Percentiles rank a stretch among this genome's conserved stretches.
phyloP scores from a whole-genome alignment of 2,888 invertebrate species.

The Thymelicus lineola region DNA sequence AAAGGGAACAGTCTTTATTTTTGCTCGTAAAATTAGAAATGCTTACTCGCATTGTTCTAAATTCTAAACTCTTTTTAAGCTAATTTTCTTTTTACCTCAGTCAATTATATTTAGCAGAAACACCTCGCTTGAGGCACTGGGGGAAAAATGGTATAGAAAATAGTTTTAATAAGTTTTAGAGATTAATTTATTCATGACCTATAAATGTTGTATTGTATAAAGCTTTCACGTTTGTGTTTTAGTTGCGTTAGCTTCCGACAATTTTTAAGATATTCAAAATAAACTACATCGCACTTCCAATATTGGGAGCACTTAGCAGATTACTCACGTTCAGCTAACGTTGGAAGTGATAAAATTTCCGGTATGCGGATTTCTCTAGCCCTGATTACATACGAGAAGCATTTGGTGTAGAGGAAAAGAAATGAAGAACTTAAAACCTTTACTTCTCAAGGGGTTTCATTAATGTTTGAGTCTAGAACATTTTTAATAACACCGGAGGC shows the following conservation, averaged over 20 bases:
- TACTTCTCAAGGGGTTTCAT: too few relatives aligned
- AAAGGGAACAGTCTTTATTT: neutral
- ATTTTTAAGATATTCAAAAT: slow-evolving; percentile 27
- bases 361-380: slow-evolving; percentile 7
- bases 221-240: neutral
- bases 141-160: too few relatives aligned
- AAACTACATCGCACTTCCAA: slow-evolving; percentile 20
- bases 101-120: too few relatives aligned
- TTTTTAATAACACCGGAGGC: too few relatives aligned
- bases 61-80: neutral
- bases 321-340: slow-evolving; percentile 21
- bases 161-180: neutral
- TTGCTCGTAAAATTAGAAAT: neutral
- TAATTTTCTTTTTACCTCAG: too few relatives aligned
- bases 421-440: neutral
- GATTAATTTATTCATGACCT: neutral
- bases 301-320: slow-evolving; percentile 31
- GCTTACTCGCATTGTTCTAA: neutral
- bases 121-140: too few relatives aligned
- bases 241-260: neutral
- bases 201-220: slow-evolving; percentile 2
- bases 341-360: slow-evolving; percentile 5
- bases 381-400: neutral
- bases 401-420: neutral
- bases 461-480: too few relatives aligned